Base-by-base conservation (phyloP, 2,797 vertebrate genomes). In the Scleropages formosus region DNA sequence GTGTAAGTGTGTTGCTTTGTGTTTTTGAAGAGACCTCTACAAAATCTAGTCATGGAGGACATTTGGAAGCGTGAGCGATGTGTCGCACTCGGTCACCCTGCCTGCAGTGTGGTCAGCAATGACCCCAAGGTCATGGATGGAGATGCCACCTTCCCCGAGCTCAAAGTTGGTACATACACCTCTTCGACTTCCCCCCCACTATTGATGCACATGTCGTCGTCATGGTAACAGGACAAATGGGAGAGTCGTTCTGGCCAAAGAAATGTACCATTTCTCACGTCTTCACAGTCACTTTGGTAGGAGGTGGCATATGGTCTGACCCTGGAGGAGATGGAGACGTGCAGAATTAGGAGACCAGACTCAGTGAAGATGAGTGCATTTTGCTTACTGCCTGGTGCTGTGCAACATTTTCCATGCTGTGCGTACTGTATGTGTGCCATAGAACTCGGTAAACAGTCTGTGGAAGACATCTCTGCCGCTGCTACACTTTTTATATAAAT, bases 1-100 rank as follows among this genome's bases (percentile, higher is more conserved):
- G 27, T 78, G 60, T 80, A 20, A 62, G 56, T 39, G 71, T 39
- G 65, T 73, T 49, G 59, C 13, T 2, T 24, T 15, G 70, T 58
- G 53, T 27, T 26, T 44, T 2, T 31, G 31, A 6, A 6, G 6
- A 39, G 31, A 31, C 31, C 39, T 2, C 2, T 6, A 39, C 39
- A 39, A 6, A 39, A 39, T 39, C 31, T 39, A 31, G 31, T 39
- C 31, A 39, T 31, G 6, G 31, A 39, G 31, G 6, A 39, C 39
- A 31, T 39, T 39, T 6, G 31, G 31, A 39, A 39, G 39, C 31
- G 39, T 2, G 31, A 4, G 66, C 64, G 49, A 13, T 46, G 9
- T 49, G 10, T 15, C 51, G n/a, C 47, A 24, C 46, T 53, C 15
- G 27, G 53, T 22, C 18, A 20, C 12, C 65, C 16, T 69, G 47